Percentiles rank a stretch among this genome's conserved stretches.
phyloP scores from a whole-genome alignment of 2,113 vertebrate genomes.

The Micromys minutus region DNA sequence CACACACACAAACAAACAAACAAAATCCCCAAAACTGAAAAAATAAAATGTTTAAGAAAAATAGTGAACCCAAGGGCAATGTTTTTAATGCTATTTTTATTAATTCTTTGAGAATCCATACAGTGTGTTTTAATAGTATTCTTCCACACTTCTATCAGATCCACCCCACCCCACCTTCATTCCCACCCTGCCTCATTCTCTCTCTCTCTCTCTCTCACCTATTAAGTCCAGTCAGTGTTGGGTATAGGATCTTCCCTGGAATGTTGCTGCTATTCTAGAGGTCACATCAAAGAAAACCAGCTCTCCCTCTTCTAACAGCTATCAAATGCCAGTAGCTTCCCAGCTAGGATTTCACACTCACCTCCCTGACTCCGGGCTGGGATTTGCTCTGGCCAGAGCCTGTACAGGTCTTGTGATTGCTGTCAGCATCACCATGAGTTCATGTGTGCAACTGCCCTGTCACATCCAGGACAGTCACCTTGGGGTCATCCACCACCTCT shows the following conservation, averaged over 20 bases:
- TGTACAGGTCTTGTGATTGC: background rate
- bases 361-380: too few relatives aligned
- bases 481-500: background rate
- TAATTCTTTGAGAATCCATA: background rate
- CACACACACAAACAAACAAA: too few relatives aligned
- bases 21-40: slow-evolving; percentile 23
- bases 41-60: slow-evolving; percentile 36
- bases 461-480: background rate
- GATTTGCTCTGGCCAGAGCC: background rate
- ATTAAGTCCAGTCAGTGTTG: background rate
- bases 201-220: background rate
- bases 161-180: background rate
- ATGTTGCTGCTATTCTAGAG: background rate
- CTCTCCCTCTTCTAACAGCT: background rate
- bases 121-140: background rate
- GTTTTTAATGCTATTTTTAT: background rate
- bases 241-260: too few relatives aligned
- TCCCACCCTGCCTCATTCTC: too few relatives aligned
- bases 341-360: background rate
- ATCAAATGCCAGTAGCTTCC: background rate
- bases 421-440: background rate
- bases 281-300: background rate
- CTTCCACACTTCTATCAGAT: background rate
- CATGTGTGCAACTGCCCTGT: background rate
- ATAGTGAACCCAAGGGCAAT: background rate